Conservation (phyloP, 2,113 vertebrate species). For the Pao palembangensis region DNA sequence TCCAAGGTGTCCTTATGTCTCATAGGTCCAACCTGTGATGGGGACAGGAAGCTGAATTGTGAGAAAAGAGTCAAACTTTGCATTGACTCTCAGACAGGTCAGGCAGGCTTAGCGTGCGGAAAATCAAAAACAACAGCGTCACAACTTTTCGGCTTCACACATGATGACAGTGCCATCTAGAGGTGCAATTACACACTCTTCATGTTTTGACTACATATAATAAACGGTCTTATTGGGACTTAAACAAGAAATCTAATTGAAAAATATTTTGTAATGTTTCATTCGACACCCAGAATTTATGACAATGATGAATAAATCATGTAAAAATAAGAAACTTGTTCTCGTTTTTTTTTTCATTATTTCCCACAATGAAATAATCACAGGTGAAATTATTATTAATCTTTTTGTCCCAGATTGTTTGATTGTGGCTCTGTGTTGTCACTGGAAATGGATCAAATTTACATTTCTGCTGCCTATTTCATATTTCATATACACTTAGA, state of each 20-base stretch:
- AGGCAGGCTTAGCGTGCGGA: too few relatives aligned
- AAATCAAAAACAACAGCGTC: background rate
- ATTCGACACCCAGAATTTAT: background rate
- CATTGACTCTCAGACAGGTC: too few relatives aligned
- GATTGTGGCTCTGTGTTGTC: constrained; percentile 1
- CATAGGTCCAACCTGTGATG: too few relatives aligned
- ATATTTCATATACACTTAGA: background rate
- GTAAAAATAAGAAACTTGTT: background rate
- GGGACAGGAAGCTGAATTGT: too few relatives aligned
- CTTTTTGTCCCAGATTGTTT: background rate
- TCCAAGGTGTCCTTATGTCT: too few relatives aligned
- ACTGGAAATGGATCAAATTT: constrained; percentile 10
- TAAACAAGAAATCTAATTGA: background rate
- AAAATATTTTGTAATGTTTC: constrained; percentile 2
- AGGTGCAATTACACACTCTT: constrained; percentile 53
- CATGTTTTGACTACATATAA: constrained; percentile 19
- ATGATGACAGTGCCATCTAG: constrained; percentile 68
- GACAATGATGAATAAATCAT: background rate
- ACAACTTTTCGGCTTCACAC: constrained; percentile 17
- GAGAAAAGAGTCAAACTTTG: too few relatives aligned
- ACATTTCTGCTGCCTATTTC: constrained; percentile 11
- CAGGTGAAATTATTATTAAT: too few relatives aligned
- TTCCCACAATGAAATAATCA: too few relatives aligned
- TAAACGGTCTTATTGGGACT: background rate
- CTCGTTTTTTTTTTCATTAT: background rate